phyloP scores from a whole-genome alignment of 92 coral and sea anemone species.

The Ricordea florida region DNA sequence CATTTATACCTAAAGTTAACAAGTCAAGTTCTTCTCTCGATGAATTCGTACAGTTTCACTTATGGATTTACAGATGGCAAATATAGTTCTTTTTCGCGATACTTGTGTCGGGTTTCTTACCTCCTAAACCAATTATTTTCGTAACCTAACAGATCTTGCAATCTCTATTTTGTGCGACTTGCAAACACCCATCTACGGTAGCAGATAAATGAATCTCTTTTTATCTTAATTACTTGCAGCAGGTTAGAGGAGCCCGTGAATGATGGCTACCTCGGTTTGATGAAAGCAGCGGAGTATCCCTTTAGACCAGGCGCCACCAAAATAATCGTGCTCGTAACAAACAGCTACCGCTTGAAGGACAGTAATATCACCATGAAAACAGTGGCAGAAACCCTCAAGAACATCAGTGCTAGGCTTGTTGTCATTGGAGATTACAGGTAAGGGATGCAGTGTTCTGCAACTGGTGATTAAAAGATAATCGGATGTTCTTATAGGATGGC shows the following conservation, averaged over 20 bases:
- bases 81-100: too few species aligned
- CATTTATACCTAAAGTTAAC: too few species aligned
- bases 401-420: constrained; percentile 58
- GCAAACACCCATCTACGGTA: too few species aligned
- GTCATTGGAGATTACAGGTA: constrained; percentile 65
- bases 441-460: background rate
- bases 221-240: background rate
- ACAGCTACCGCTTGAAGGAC: constrained; percentile 63
- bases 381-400: constrained; percentile 46
- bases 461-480: background rate
- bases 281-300: constrained; percentile 59
- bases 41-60: too few species aligned
- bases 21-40: too few species aligned
- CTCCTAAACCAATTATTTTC: too few species aligned
- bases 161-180: too few species aligned
- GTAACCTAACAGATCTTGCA: too few species aligned
- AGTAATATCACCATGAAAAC: constrained; percentile 27
- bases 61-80: too few species aligned
- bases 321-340: constrained; percentile 56
- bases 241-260: constrained; percentile 21
- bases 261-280: constrained; percentile 69
- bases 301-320: constrained; percentile 68
- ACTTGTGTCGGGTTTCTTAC: too few species aligned
- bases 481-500: background rate
- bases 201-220: too few species aligned